Base-by-base conservation (phyloP, 2,113 vertebrate species). In the Symphodus melops region DNA sequence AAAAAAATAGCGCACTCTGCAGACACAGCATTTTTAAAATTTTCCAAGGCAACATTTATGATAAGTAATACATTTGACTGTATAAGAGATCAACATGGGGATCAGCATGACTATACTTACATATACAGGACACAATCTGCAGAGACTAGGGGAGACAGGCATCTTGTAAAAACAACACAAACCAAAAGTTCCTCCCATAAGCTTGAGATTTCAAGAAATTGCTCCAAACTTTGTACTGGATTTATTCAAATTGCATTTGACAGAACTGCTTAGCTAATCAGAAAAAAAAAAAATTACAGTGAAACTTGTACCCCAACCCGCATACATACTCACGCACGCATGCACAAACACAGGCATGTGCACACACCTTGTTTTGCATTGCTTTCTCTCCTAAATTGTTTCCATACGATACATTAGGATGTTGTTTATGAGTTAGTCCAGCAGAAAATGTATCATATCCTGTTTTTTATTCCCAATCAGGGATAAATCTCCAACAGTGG, bases 371-470 rank as follows among this genome's bases (percentile, higher is more conserved):
- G 20, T 48, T 67, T 44, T 58, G 57, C 53, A n/a, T 36, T 14
- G 37, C 48, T 28, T 49, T 72, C 70, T 83, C 28, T 59, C 46
- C 46, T 28, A 25, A 82, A 83, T 77, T 65, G 74, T 68, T 65
- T 69, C 63, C 68, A 81, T 75, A 63, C 56, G 68, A 81, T 58
- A 41, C 58, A 81, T 61, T 53, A 76, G 55, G 28, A 73, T n/a
- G 72, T 77, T 89, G 79, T 86, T 86, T 84, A 82, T 72, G 83
- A 75, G 59, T 67, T 72, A 53, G 54, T 25, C 11, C 51, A 70
- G 80, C 71, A 82, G 68, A 82, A 85, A 70, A 78, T 82, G 67
- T 8, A 68, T 49, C 66, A 79, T 85, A 72, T 86, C 81, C 75
- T 75, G 76, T 79, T 77, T 86, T 57, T 69, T 84, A 51, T 73